Evolutionary conservation across 2,113 vertebrate species (phyloP).

Genomic region (Prietella phreatophila): DNA sequence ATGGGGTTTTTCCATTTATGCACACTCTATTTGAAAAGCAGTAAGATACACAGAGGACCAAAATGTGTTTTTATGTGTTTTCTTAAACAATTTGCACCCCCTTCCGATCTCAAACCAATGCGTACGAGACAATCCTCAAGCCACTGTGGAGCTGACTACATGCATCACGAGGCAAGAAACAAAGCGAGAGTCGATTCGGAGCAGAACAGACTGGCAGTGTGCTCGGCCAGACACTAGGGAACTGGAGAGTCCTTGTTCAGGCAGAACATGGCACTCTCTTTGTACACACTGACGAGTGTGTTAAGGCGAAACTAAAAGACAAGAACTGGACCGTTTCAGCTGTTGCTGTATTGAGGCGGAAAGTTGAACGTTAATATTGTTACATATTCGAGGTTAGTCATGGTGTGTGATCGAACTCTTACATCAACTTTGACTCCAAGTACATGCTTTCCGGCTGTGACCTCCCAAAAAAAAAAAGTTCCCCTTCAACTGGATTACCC

Average conservation of each 20-base stretch:
- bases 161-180: neutral
- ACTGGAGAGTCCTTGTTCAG: slow-evolving; percentile 21
- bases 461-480: neutral
- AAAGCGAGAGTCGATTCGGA: slow-evolving; percentile 19
- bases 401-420: neutral
- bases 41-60: too few species aligned
- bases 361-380: neutral
- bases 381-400: neutral
- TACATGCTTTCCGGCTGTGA: neutral
- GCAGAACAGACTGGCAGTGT: slow-evolving; percentile 38
- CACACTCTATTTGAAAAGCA: too few species aligned
- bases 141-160: neutral
- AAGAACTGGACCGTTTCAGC: slow-evolving; percentile 2
- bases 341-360: neutral
- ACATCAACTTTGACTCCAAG: neutral
- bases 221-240: slow-evolving; percentile 19
- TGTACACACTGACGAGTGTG: slow-evolving; percentile 24
- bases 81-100: too few species aligned
- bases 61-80: too few species aligned
- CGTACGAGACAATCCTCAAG: neutral
- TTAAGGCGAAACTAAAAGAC: neutral
- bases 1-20: too few species aligned
- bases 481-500: neutral
- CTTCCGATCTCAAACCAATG: too few species aligned
- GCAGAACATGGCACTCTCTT: slow-evolving; percentile 28